Percentiles rank a stretch among this genome's conserved stretches.
Evolutionary conservation across 2,797 vertebrate genomes (phyloP).

Genomic region (Passerculus sandwichensis): DNA sequence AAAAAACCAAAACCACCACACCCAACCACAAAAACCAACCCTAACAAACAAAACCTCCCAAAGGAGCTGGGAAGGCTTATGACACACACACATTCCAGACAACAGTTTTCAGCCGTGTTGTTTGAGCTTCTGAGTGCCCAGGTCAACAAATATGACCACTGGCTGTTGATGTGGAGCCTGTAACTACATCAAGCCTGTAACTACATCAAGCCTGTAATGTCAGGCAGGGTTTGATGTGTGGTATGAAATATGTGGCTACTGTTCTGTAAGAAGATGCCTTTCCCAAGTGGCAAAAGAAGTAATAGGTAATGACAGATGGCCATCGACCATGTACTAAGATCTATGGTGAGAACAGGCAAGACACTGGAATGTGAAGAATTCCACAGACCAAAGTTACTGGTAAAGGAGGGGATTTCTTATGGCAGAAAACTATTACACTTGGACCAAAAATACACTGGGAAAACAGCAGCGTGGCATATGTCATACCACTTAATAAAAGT

Average conservation of each 20-base stretch:
- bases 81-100: background rate
- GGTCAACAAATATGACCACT: background rate
- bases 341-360: background rate
- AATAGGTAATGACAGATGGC: background rate
- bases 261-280: background rate
- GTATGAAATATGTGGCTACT: background rate
- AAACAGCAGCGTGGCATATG: background rate
- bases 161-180: background rate
- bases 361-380: background rate
- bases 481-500: background rate
- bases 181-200: background rate
- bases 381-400: background rate
- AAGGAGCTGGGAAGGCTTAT: background rate
- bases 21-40: background rate
- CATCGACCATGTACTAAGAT: background rate
- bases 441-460: background rate
- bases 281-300: background rate
- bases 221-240: rapidly evolving
- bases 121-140: background rate
- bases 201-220: background rate
- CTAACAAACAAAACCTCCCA: background rate
- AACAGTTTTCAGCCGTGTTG: background rate
- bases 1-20: background rate
- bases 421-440: background rate
- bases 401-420: background rate